Conservation (phyloP, 2,113 vertebrate genomes). For the Cyphomyrus discorhynchus region DNA sequence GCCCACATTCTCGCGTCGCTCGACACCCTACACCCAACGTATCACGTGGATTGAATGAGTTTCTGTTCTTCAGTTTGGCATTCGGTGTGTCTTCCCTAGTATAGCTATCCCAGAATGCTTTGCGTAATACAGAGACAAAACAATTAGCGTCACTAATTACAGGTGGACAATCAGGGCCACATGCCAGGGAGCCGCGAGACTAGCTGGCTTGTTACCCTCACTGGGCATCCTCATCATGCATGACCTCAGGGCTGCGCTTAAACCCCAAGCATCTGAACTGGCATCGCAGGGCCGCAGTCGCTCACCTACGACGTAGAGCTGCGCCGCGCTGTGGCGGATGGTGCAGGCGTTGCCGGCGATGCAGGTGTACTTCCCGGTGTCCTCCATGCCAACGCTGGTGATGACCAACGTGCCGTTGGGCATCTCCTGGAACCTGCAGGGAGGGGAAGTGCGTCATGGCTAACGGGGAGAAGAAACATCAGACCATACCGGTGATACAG, state of each 20-base stretch:
- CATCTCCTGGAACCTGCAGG: slow-evolving; percentile 82
- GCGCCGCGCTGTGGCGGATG: slow-evolving; percentile 78
- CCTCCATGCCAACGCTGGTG: slow-evolving; percentile 74
- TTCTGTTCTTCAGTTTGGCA: background rate
- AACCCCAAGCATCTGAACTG: background rate
- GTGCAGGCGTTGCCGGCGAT: slow-evolving; percentile 93
- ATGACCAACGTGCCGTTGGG: slow-evolving; percentile 87
- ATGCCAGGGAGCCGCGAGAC: background rate
- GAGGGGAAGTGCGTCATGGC: background rate
- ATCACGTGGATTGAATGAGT: background rate
- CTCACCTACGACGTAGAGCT: slow-evolving; percentile 90
- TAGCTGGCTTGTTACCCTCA: background rate
- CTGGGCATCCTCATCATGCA: background rate
- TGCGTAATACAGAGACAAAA: background rate
- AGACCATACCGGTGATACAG: background rate
- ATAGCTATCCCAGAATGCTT: background rate
- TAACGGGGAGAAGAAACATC: background rate
- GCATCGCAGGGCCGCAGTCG: no score
- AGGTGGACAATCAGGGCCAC: background rate
- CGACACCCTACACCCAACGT: background rate
- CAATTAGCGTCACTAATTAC: background rate
- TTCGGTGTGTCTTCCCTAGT: background rate
- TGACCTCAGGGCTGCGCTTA: background rate
- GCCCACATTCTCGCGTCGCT: background rate
- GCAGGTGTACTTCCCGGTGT: slow-evolving; percentile 87